Conservation (phyloP, 1,140 invertebrate genomes). For the Sinonovacula constricta region DNA sequence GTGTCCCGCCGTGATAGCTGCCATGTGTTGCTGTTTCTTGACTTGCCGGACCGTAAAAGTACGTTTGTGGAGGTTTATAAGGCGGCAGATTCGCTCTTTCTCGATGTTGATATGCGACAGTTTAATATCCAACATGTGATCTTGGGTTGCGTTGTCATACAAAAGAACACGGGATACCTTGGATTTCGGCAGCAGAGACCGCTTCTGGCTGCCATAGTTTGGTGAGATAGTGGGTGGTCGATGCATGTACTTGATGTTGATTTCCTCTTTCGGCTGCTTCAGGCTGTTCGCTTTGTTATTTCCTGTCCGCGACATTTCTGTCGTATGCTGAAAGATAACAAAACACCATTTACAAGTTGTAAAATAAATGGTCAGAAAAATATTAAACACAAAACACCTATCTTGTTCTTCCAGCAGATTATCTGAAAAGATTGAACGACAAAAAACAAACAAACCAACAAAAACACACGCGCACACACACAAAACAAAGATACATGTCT, state of each 20-base stretch:
- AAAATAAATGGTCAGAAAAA: too few species aligned
- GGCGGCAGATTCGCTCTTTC: constrained; percentile 55
- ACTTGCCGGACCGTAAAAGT: constrained; percentile 62
- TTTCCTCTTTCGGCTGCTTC: constrained; percentile 39
- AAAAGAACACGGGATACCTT: constrained; percentile 71
- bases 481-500: too few species aligned
- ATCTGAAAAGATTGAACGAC: too few species aligned
- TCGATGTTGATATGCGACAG: constrained; percentile 63
- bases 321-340: too few species aligned
- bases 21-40: constrained; percentile 59
- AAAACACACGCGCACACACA: too few species aligned
- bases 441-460: too few species aligned
- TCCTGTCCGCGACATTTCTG: constrained; percentile 26
- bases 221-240: constrained; percentile 71
- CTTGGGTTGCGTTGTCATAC: constrained; percentile 74
- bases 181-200: constrained; percentile 65
- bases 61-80: constrained; percentile 66
- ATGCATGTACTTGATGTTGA: constrained; percentile 69
- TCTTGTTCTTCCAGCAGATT: too few species aligned
- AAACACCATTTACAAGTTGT: too few species aligned
- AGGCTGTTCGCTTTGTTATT: constrained; percentile 24
- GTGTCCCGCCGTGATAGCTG: background rate
- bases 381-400: too few species aligned
- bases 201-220: constrained; percentile 69
- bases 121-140: constrained; percentile 71